A percentile compares a stretch with the other conserved stretches of the same genome.
Conservation (phyloP, 1,140 invertebrate genomes). For the Glossosoma conforme region DNA sequence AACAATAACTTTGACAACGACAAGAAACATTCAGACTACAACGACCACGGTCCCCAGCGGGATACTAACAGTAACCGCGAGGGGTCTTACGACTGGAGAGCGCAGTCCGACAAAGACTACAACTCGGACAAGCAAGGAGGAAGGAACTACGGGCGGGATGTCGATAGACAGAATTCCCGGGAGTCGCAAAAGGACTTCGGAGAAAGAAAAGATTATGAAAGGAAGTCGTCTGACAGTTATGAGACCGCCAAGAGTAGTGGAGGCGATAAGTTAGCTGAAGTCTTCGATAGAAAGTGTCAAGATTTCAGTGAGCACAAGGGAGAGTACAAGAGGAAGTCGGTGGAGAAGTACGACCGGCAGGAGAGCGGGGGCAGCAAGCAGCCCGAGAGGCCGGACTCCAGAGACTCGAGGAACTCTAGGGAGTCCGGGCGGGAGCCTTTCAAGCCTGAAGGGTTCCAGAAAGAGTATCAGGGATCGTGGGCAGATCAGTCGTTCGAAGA, state of each 20-base stretch:
- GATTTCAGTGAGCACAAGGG: conserved; percentile 21
- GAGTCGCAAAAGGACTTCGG: conserved; percentile 44
- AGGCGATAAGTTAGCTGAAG: conserved; percentile 46
- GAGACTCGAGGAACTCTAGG: conserved; percentile 46
- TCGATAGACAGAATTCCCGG: conserved; percentile 47
- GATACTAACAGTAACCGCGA: conserved; percentile 13
- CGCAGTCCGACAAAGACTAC: conserved; percentile 32
- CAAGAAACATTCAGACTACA: conserved; percentile 25
- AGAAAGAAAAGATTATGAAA: conserved; percentile 42
- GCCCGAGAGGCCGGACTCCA: conserved; percentile 51
- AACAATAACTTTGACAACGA: conserved; percentile 28
- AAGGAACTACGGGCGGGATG: conserved; percentile 38
- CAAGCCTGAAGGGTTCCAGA: conserved; percentile 21
- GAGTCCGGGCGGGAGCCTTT: conserved; percentile 45
- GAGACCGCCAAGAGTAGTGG: conserved; percentile 39
- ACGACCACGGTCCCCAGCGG: conserved; percentile 20
- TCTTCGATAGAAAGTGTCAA: conserved; percentile 45
- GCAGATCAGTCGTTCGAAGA: conserved; percentile 41
- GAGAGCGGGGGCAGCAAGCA: conserved; percentile 42
- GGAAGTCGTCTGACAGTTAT: conserved; percentile 38
- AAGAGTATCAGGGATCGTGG: conserved; percentile 35
- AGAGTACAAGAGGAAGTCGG: conserved; percentile 25
- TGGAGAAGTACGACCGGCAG: conserved; percentile 20
- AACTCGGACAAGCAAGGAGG: conserved; percentile 37
- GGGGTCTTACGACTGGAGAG: conserved; percentile 28